Evolutionary conservation across 2,888 invertebrate species (phyloP).

Genomic region (Amphipyra berbera): DNA sequence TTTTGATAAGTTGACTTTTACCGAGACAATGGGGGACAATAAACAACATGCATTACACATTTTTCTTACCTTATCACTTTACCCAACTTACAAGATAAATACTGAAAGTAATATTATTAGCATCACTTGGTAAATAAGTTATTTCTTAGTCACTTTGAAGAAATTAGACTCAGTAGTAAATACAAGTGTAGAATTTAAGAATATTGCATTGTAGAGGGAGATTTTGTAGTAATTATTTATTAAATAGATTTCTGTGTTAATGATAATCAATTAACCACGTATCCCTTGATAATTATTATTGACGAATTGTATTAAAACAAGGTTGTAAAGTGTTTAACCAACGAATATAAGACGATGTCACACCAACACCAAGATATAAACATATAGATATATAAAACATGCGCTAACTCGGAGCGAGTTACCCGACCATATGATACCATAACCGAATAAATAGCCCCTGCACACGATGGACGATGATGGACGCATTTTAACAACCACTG

Average conservation of each 20-base stretch:
- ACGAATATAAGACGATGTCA: slow-evolving; percentile 80
- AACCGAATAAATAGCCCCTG: slow-evolving; percentile 64
- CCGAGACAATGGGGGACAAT: slow-evolving; percentile 1
- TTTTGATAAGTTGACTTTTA: background rate
- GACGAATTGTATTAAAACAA: slow-evolving; percentile 32
- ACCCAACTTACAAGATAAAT: slow-evolving; percentile 40
- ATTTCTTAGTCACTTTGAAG: slow-evolving; percentile 38
- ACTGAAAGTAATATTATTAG: slow-evolving; percentile 41
- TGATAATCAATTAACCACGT: slow-evolving; percentile 21
- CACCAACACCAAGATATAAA: slow-evolving; percentile 83
- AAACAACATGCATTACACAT: slow-evolving; percentile 10
- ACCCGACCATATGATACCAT: slow-evolving; percentile 62
- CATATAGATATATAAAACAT: slow-evolving; percentile 68
- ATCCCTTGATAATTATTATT: slow-evolving; percentile 36
- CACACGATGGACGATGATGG: slow-evolving; percentile 30
- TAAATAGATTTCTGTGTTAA: no score
- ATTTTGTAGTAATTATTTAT: slow-evolving; percentile 11
- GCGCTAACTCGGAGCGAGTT: slow-evolving; percentile 64
- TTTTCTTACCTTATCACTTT: slow-evolving; percentile 42
- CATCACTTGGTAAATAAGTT: slow-evolving; percentile 18
- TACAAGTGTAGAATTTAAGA: slow-evolving; percentile 3
- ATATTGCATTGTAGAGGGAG: slow-evolving; percentile 5
- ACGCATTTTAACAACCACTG: background rate
- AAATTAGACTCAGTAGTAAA: slow-evolving; percentile 13
- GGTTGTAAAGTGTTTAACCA: slow-evolving; percentile 66